Evolutionary conservation across 2,113 vertebrate genomes (phyloP), one percentile per base, ranked within the genome.

Genomic region (Tympanuchus pallidicinctus): DNA sequence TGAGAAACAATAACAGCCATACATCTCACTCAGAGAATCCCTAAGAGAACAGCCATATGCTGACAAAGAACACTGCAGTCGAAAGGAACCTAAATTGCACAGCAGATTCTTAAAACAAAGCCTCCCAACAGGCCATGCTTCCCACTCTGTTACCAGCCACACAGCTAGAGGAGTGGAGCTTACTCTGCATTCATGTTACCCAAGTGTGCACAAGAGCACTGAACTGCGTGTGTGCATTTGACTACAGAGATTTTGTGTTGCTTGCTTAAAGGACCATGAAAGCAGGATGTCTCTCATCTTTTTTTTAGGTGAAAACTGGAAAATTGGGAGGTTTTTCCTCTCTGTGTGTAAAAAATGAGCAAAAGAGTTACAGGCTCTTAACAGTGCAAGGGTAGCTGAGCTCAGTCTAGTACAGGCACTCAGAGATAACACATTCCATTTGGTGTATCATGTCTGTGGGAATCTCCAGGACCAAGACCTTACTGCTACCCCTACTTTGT

Each of bases 21-120:
- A 15, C 45, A 71, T 72, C 61, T 90, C 57, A 9, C 52, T 78
- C 34, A 28, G 34, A 71, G 47, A 40, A 81, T 45, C 65, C 91
- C 72, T 82, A 50, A 54, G 91, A 86, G 90, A 93, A 78, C 36
- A 72, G 76, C 61, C 69, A 48, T 59, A 18, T 50, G 94, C 85
- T 93, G 40, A 67, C 89, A 94, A 81, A 2, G 17, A 94, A 69
- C 40, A 25, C 42, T 84, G 50, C 54, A 75, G 82, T 59, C 7
- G 2, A 86, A 94, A 93, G 70, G 71, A 95, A 93, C 83, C 86
- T 86, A 93, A 91, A 91, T 32, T 69, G 50, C 72, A 45, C 61
- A 86, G 42, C 65, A 81, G 67, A 38, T 92, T 91, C 96, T 94
- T 90, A 95, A 95, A 97, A 94, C 93, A 93, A 91, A 75, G 32